Base-by-base conservation (phyloP, 2,888 invertebrate species). In the Ecdyonurus torrentis region DNA sequence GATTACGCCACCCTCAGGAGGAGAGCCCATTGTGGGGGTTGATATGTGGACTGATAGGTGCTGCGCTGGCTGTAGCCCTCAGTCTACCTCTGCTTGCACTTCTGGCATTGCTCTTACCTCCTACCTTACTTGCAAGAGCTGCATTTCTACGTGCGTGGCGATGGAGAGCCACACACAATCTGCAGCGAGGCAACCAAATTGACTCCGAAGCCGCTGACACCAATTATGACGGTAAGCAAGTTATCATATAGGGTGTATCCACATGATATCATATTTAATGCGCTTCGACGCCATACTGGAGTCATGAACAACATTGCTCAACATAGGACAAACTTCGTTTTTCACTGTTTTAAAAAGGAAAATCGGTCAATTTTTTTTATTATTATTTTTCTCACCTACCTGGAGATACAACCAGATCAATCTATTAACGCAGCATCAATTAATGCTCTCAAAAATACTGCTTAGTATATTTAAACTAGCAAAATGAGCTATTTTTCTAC, bases 1-100 rank as follows among this genome's bases (percentile, higher is more conserved):
- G 73, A n/a, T 69, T 77, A 59, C 71, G 71, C 25, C 76, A 76
- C 66, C 72, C 75, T 18, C 72, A 74, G 61, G 74, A 75, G 66
- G 72, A 72, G 67, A 74, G 73, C 64, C 69, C 76, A n/a, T 65
- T 71, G 61, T 70, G 72, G 67, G 68, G 69, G 3, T 66, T 73
- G 60, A 59, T 75, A 18, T 72, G 74, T 58, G 70, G 74, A 23
- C 67, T 74, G 18, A 25, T 75, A 1, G 72, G 74, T 59, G 70
- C 74, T 59, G 68, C 73, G 7, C 64, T 73, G 3, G 69, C 75
- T 10, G 71, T 76, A 37, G 70, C 71, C 5, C 64, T 70, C 25
- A 67, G 74, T 18, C 68, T 76, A 37, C 66, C 76, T 1, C 75
- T 69, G 25, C 65, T 69, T 2, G 50, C 67, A 1, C 66, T 76